A percentile compares a stretch with the other conserved stretches of the same genome.
Evolutionary conservation across 2,888 invertebrate species (phyloP).

Genomic region (Periphyllus acericola): DNA sequence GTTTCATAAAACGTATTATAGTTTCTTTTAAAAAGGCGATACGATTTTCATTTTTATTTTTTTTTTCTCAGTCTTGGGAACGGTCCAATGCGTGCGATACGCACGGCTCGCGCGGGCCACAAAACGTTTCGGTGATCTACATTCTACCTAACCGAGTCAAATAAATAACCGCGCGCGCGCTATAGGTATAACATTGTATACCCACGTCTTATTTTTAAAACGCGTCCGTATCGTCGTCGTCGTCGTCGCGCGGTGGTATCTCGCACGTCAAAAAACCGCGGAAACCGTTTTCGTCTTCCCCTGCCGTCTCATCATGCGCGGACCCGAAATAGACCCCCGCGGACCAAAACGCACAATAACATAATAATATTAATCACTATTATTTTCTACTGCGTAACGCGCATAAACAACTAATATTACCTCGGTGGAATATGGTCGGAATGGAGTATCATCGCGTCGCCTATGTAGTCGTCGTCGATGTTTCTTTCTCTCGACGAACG

Average conservation of each 20-base stretch:
- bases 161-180: constrained; percentile 5
- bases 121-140: neutral
- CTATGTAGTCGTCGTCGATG: too few relatives aligned
- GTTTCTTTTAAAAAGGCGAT: constrained; percentile 38
- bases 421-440: too few relatives aligned
- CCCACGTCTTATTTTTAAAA: constrained; percentile 18
- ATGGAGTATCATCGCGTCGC: too few relatives aligned
- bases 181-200: neutral
- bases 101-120: neutral
- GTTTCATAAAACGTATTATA: neutral
- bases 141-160: constrained; percentile 12
- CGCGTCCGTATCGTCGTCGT: neutral
- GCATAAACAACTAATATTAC: neutral
- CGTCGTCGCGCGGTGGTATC: too few relatives aligned
- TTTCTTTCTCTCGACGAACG: neutral
- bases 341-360: neutral
- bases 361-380: neutral
- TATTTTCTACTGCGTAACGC: neutral
- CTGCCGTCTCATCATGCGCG: neutral
- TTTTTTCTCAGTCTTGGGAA: constrained; percentile 21
- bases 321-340: neutral
- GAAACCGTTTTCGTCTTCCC: neutral
- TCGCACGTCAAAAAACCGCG: constrained; percentile 4
- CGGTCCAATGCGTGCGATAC: neutral
- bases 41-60: constrained; percentile 18